Base-by-base conservation (phyloP, 2,888 invertebrate species). In the Strigamia maritima region DNA sequence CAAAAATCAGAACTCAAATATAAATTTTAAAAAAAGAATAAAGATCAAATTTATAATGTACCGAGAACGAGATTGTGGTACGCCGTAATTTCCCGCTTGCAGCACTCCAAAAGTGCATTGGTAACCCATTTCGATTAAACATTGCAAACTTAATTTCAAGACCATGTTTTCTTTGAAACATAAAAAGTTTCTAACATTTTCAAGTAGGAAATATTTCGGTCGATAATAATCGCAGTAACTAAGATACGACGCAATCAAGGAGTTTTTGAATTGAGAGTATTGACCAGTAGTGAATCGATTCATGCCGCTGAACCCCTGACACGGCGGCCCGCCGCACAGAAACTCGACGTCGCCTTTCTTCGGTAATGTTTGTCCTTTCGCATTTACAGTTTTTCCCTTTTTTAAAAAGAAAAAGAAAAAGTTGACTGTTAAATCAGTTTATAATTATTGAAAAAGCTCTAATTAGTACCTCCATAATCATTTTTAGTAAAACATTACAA, bases 281-380 rank as follows among this genome's bases (percentile, higher is more conserved):
- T 94, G 92, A 40, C 94, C 88, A 0, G 91, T 91, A 86, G 93
- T 94, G 86, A 94, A 95, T 78, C 94, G 88, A 86, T 95, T 95
- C 94, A 94, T 94, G 49, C 93, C 93, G 75, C 93, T 93, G 87
- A 94, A 95, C 3, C 94, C 94, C 86, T 95, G 94, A 84, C 94
- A 95, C 0, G 94, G 94, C 0, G 94, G 94, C 0, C 94, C 94
- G 12, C 94, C 95, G 84, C 93, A 93, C 38, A 95, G 86, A 80
- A 95, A 86, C 83, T 95, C 94, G 0, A 95, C 94, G 80, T 94
- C 92, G 0, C 94, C 94, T 84, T 90, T 92, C 84, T 88, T 87
- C 0, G 94, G 94, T 65, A 94, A 86, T 12, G 87, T 87, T 83
- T 87, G 87, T 1, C 86, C 86, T 6, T 83, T 83, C 31, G 81